Evolutionary conservation across 35 echinoderm and acorn worm species (phyloP), one percentile per base, ranked within the genome.

Genomic region (Stichopus chloronotus): DNA sequence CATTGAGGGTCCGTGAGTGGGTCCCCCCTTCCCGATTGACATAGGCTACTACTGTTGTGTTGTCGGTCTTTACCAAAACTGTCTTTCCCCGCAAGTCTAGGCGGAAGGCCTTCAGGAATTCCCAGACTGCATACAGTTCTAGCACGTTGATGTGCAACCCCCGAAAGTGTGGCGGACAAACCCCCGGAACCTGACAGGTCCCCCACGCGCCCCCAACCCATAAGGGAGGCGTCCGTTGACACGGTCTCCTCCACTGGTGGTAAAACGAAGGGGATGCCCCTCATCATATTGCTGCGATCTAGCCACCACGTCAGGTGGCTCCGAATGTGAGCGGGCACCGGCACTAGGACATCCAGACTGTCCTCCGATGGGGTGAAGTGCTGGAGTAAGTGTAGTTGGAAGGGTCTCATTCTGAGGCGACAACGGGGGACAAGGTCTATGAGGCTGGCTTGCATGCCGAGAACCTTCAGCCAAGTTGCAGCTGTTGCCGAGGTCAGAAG

Each of bases 41-140:
- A 58, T 88, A 88, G 8, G 86, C 55, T 59, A 88, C 86, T 63
- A 65, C 59, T 30, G 59, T 61, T 9, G 13, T 88, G 59, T 25
- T 8, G 23, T 88, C n/a, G n/a, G n/a, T n/a, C n/a, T n/a, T n/a
- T n/a, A n/a, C n/a, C n/a, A n/a, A n/a, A n/a, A n/a, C n/a, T n/a
- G n/a, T n/a, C n/a, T n/a, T n/a, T n/a, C n/a, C n/a, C n/a, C n/a
- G n/a, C n/a, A n/a, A n/a, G n/a, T n/a, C n/a, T n/a, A n/a, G n/a
- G n/a, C n/a, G n/a, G n/a, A n/a, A n/a, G n/a, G n/a, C n/a, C n/a
- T n/a, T n/a, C n/a, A n/a, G n/a, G n/a, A n/a, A n/a, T 25, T 25
- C 24, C 78, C 78, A 23, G 78, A 79, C 78, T 25, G 78, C 78
- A n/a, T 79, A n/a, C 24, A 79, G 24, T 24, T 79, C 9, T 25